phyloP scores from a whole-genome alignment of 64 coral and sea anemone species.

The Exaiptasia diaphana region DNA sequence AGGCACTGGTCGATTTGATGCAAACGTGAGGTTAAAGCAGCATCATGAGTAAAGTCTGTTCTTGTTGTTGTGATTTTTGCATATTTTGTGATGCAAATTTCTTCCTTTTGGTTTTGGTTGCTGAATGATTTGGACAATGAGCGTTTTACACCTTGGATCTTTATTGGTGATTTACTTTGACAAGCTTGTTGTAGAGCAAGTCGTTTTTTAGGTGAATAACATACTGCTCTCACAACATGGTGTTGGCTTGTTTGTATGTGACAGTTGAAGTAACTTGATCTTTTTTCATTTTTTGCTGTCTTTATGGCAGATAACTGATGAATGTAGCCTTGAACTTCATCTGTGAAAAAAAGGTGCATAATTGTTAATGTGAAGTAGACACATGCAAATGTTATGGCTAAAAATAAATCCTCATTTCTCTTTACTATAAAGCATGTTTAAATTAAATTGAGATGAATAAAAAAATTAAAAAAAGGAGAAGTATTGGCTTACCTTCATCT shows the following conservation, averaged over 20 bases:
- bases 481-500: no score
- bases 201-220: conserved; percentile 59
- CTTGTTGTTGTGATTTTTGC: conserved; percentile 73
- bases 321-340: conserved; percentile 78
- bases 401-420: no score
- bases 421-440: no score
- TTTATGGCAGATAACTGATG: conserved; percentile 68
- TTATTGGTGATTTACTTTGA: conserved; percentile 78
- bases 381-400: no score
- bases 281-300: conserved; percentile 73
- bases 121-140: conserved; percentile 62
- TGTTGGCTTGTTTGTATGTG: conserved; percentile 68
- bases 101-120: conserved; percentile 63
- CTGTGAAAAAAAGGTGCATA: no score
- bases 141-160: conserved; percentile 73
- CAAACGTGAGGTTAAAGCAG: conserved; percentile 56
- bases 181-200: conserved; percentile 71
- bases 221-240: conserved; percentile 66
- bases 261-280: conserved; percentile 73
- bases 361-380: no score
- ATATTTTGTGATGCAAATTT: conserved; percentile 61
- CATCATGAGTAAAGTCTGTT: conserved; percentile 65
- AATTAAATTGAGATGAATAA: no score
- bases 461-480: no score
- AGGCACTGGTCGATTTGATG: conserved; percentile 63